These are phyloP conservation scores for Coptodon rendalli DNA, from an alignment of 2,113 vertebrate genomes.

Conservation along the genomic window DNA sequence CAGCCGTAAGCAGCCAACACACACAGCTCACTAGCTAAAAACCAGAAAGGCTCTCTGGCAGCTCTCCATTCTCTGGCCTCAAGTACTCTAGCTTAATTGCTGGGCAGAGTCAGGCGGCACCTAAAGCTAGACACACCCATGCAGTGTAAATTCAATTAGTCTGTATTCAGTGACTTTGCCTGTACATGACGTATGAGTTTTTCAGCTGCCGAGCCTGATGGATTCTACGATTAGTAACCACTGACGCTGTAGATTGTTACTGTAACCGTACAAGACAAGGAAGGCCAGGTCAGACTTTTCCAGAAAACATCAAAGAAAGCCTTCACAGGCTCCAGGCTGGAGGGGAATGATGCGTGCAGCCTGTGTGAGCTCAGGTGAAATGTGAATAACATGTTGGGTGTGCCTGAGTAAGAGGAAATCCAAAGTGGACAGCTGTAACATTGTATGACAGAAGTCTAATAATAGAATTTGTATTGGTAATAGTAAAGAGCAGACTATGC, in stretches of 20 bases:
- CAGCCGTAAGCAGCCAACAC: neutral
- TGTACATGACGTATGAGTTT: rapidly evolving
- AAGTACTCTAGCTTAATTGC: rapidly evolving
- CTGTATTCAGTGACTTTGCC: neutral
- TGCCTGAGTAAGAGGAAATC: neutral
- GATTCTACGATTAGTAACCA: neutral
- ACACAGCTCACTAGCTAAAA: neutral
- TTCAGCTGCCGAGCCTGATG: neutral
- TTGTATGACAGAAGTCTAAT: neutral
- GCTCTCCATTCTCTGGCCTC: neutral
- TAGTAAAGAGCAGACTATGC: neutral
- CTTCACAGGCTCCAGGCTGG: neutral
- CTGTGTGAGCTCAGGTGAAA: neutral
- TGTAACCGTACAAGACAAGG: neutral
- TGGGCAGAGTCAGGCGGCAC: neutral
- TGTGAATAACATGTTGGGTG: rapidly evolving
- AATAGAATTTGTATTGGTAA: no score
- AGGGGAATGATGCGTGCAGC: neutral
- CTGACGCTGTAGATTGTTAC: rapidly evolving
- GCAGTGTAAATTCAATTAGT: rapidly evolving
- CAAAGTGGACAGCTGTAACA: rapidly evolving
- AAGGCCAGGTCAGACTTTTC: neutral
- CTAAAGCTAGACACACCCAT: rapidly evolving
- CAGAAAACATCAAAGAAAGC: neutral
- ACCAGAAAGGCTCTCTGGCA: neutral